These are phyloP conservation scores for Oostethus manadensis DNA, from an alignment of 2,113 vertebrate species.

Conservation along the genomic window DNA sequence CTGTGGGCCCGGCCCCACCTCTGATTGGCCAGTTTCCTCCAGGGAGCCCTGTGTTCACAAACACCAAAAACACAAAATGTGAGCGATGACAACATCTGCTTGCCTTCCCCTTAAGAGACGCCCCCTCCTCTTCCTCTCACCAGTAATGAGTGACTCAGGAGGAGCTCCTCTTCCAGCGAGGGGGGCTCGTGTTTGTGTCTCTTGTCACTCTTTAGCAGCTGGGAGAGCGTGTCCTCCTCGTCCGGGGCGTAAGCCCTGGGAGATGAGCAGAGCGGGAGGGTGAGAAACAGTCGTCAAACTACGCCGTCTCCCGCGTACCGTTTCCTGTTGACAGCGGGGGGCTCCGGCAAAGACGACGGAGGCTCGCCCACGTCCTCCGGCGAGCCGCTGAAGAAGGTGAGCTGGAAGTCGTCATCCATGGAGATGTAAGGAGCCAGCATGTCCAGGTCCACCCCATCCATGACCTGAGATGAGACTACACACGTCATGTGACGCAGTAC, in stretches of 20 bases:
- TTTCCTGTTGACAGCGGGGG: constrained; percentile 42
- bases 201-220: constrained; percentile 49
- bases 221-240: constrained; percentile 30
- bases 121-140: constrained; percentile 34
- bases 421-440: constrained; percentile 89
- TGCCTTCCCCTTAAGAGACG: too few relatives aligned
- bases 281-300: not conserved
- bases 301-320: constrained; percentile 37
- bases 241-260: constrained; percentile 46
- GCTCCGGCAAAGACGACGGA: not conserved
- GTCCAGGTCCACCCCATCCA: constrained; percentile 76
- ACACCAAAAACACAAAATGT: not conserved
- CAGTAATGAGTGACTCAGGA: constrained; percentile 53
- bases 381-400: constrained; percentile 62
- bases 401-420: constrained; percentile 90
- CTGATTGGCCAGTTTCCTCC: constrained; percentile 44
- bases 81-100: not conserved
- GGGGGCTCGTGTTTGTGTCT: constrained; percentile 39
- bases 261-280: not conserved
- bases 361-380: constrained; percentile 20
- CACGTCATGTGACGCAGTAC: too few relatives aligned
- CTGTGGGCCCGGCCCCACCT: constrained; percentile 16
- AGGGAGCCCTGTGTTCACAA: constrained; percentile 49
- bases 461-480: constrained; percentile 32
- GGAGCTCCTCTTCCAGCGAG: constrained; percentile 54